Base-by-base conservation (phyloP, 2,113 vertebrate genomes). In the Solea solea region DNA sequence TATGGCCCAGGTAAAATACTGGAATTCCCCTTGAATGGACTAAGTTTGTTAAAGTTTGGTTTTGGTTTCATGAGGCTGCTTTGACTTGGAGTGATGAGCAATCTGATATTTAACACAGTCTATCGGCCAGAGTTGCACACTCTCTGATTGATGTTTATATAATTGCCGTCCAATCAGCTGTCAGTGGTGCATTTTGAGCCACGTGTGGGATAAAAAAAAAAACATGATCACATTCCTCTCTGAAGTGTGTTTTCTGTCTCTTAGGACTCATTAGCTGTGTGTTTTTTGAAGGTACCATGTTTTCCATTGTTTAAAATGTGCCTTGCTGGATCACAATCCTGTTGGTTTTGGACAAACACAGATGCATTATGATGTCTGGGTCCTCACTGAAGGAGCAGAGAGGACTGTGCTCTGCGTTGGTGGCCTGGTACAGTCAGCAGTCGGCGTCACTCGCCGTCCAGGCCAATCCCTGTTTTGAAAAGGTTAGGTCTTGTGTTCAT, bases 111-210 rank as follows among this genome's bases (percentile, higher is more conserved):
- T 68, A 72, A n/a, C n/a, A 76, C 80, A 80, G 81, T 68, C 60
- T 80, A 76, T 75, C 86, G 76, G 81, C 69, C 40, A 9, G 15
- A 66, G 84, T 81, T 80, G 72, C 74, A 82, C 82, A 64, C 74
- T 53, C 85, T 77, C 81, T 90, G 90, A 90, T 90, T 90, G 86
- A 86, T 88, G 87, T 91, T 91, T 90, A n/a, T 57, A 46, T 87
- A 86, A 69, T 28, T 41, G 64, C 70, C 11, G 2, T 84, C 79
- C 86, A 89, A 84, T 88, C 88, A 87, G 78, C 45, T 72, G 56
- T 74, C n/a, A n/a, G n/a, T n/a, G n/a, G n/a, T n/a, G n/a, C n/a
- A n/a, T n/a, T n/a, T n/a, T n/a, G n/a, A n/a, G n/a, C n/a, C n/a
- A n/a, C n/a, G n/a, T n/a, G n/a, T n/a, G n/a, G n/a, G n/a, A n/a